These are phyloP conservation scores for Xerus rutilus DNA, from an alignment of 2,797 vertebrate genomes.

Conservation along the genomic window DNA sequence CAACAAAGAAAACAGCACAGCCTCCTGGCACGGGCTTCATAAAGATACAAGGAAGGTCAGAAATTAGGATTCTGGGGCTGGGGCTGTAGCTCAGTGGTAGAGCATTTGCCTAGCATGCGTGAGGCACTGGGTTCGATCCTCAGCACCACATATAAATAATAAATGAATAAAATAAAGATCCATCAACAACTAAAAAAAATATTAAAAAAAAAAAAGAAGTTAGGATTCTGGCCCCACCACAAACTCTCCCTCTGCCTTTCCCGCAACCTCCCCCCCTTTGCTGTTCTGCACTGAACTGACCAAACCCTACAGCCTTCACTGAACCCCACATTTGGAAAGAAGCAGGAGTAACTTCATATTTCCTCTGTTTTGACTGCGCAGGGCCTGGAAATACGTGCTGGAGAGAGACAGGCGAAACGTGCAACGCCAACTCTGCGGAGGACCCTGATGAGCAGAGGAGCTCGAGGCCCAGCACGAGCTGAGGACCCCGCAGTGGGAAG, in stretches of 20 bases:
- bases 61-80: background rate
- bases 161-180: no score
- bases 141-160: no score
- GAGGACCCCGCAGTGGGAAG: background rate
- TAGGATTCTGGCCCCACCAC: background rate
- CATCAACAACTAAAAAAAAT: no score
- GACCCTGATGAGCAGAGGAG: background rate
- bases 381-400: background rate
- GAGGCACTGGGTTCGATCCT: no score
- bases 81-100: no score
- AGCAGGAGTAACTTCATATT: background rate
- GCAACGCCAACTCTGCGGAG: background rate
- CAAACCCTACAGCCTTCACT: background rate
- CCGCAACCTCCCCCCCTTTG: background rate
- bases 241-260: background rate
- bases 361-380: background rate
- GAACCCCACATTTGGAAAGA: background rate
- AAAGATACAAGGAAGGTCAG: background rate
- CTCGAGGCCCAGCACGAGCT: background rate
- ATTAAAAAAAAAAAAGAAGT: no score
- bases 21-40: background rate
- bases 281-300: background rate
- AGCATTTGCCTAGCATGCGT: no score
- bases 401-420: background rate
- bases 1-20: conserved; percentile 15